Percentiles rank a stretch among this genome's conserved stretches.
Conservation (phyloP, 2,797 vertebrate species). For the Leptodactylus fallax region DNA sequence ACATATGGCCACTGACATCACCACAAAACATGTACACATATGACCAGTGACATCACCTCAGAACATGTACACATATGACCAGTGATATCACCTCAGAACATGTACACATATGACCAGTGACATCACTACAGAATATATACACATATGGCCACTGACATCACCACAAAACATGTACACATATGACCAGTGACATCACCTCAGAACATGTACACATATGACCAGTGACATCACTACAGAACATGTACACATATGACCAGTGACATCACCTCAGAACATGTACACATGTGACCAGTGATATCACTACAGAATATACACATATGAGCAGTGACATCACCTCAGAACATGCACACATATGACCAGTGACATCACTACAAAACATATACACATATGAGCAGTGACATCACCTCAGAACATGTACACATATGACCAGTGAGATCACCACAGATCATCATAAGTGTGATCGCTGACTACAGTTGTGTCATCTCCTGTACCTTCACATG, state of each 20-base stretch:
- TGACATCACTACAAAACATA: neutral
- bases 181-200: no score
- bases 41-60: neutral
- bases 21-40: neutral
- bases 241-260: neutral
- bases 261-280: neutral
- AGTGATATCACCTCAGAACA: neutral
- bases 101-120: neutral
- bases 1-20: neutral
- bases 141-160: neutral
- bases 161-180: no score
- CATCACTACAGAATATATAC: neutral
- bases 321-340: neutral
- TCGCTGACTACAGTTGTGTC: neutral
- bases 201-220: neutral
- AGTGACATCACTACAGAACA: neutral
- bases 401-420: no score
- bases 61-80: neutral
- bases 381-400: neutral
- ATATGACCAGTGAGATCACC: neutral
- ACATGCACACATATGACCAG: neutral
- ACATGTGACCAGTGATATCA: neutral
- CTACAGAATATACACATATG: neutral
- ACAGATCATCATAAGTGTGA: neutral
- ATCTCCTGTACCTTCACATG: slow-evolving; percentile 78